Base-by-base conservation (phyloP, 2,113 vertebrate genomes). In the Triplophysa rosa region DNA sequence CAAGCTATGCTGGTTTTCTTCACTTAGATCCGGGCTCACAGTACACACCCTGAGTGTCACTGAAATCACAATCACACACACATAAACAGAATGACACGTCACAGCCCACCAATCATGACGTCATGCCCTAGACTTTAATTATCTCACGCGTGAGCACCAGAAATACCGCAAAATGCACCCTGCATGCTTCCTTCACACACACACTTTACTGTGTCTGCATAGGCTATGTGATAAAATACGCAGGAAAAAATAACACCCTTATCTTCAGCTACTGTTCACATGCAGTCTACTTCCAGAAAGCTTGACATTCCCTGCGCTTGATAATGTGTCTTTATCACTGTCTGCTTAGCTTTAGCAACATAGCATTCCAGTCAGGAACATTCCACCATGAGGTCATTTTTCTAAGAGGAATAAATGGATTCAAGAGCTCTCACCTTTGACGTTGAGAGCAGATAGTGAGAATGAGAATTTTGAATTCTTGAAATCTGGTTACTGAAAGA, bases 71-170 rank as follows among this genome's bases (percentile, higher is more conserved):
- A 58, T 49, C 63, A 61, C 62, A 72, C 24, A 82, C n/a, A 33
- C 47, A 72, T n/a, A 66, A 63, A 67, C 42, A 45, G 42, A 49
- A 26, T 62, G 21, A 61, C 58, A 56, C 70, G 42, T 77, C 45
- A 54, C 61, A 86, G 66, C 62, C 2, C 68, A 77, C 23, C 26
- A 67, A 24, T 65, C 85, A 88, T 93, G 91, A 93, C 88, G 87
- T 93, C 91, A 94, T 86, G 64, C 85, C 83, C 83, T 86, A 85
- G 89, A 91, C 89, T 89, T 80, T 83, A 85, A 91, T 90, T 89
- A 86, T 88, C 87, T 81, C 81, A 86, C 85, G 83, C 89, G 69
- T 68, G 76, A 79, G 66, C 59, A 70, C 69, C 59, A 80, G 80
- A 86, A 78, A 85, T 84, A 84, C 49, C 67, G 65, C 29, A 29